Conservation (phyloP, 1,140 invertebrate species). For the Drosophila lacteicornis region DNA sequence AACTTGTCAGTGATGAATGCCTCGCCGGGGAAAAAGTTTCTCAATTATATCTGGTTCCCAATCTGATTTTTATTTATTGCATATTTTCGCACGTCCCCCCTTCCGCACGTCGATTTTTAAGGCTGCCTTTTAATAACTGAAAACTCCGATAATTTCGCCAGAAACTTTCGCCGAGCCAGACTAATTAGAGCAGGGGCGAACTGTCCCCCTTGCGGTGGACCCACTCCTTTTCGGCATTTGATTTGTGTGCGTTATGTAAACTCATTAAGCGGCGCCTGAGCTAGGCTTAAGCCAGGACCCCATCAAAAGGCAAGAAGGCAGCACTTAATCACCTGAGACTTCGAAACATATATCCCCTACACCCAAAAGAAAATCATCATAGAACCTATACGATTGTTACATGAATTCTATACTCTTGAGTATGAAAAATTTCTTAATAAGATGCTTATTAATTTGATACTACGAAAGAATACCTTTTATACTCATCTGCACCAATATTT, state of each 20-base stretch:
- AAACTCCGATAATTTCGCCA: constrained; percentile 37
- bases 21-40: constrained; percentile 30
- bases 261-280: constrained; percentile 35
- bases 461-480: too few relatives aligned
- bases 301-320: too few relatives aligned
- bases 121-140: constrained; percentile 42
- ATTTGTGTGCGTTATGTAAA: constrained; percentile 49
- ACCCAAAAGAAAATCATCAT: too few relatives aligned
- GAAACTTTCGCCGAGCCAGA: constrained; percentile 28
- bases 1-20: constrained; percentile 54
- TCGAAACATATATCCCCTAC: too few relatives aligned
- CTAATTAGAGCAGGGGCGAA: constrained; percentile 25
- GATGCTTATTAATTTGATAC: too few relatives aligned
- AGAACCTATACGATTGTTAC: too few relatives aligned
- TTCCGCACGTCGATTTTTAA: constrained; percentile 17
- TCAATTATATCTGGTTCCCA: constrained; percentile 18
- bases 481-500: too few relatives aligned
- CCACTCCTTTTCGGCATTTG: constrained; percentile 29
- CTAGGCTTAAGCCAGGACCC: constrained; percentile 9
- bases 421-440: too few relatives aligned
- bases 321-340: too few relatives aligned
- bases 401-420: too few relatives aligned
- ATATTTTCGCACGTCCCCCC: constrained; percentile 15
- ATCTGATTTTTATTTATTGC: constrained; percentile 50
- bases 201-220: constrained; percentile 14